Base-by-base conservation (phyloP, 2,113 vertebrate species). In the Haemorhous mexicanus region DNA sequence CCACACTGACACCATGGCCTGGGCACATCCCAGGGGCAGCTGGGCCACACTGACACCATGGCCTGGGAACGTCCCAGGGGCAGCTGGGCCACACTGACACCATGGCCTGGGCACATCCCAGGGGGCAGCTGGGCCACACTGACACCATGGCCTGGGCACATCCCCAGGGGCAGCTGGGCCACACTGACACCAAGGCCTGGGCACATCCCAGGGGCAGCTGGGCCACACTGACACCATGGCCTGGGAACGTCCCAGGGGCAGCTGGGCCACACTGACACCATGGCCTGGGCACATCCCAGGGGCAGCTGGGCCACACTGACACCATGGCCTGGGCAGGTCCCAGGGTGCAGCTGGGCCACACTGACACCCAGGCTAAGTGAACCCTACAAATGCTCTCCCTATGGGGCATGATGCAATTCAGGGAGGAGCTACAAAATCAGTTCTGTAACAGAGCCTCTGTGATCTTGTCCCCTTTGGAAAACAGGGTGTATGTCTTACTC, bases 381-480 rank as follows among this genome's bases (percentile, higher is more conserved):
- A 32, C 17, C 24, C 9, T 16, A 37, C n/a, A 24, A 74, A 58
- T 20, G 32, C 32, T 20, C 58, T 63, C 56, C 39, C 44, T 9
- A 5, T 1, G 1, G 43, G 11, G 26, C 26, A 68, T n/a, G 27
- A 64, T 15, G 13, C 1, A 0, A 62, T 23, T 19, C 72, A 74
- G 8, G 32, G 6, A 67, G 19, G 8, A 73, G 22, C 12, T 33
- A 52, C 22, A 61, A 87, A 39, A 32, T 7, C 37, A 61, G 19
- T 16, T 83, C 16, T 12, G 6, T 10, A 85, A n/a, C 46, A 78
- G 13, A 19, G 61, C 37, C n/a, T 37, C 63, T 19, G 21, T 3
- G 8, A 56, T 18, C 35, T 49, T 44, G 4, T 2, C 68, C 64
- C 49, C 69, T 62, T 30, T 10, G 9, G 30, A 69, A 69, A 59